Percentiles rank a stretch among this genome's conserved stretches.
phyloP scores from a whole-genome alignment of 2,888 invertebrate species.

The Falcaria lacertinaria region DNA sequence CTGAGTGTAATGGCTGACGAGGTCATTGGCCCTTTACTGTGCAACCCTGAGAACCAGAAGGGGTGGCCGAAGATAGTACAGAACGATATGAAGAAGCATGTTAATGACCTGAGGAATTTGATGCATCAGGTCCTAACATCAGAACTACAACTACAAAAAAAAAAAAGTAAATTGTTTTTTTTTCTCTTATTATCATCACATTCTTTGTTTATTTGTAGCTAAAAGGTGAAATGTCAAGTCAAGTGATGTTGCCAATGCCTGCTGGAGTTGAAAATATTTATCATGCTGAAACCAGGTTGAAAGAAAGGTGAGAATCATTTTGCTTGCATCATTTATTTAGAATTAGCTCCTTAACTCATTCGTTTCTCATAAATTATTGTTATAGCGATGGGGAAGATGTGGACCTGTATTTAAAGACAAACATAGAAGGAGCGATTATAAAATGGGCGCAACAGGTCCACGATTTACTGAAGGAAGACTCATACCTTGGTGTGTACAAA shows the following conservation, averaged over 20 bases:
- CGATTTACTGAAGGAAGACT: slow-evolving; percentile 88
- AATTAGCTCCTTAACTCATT: no score
- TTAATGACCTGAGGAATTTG: slow-evolving; percentile 83
- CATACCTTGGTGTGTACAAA: slow-evolving; percentile 70
- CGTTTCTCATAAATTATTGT: no score
- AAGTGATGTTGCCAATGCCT: slow-evolving; percentile 93
- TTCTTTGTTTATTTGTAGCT: slow-evolving; percentile 58
- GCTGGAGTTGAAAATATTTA: slow-evolving; percentile 85
- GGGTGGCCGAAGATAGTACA: slow-evolving; percentile 87
- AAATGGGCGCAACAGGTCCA: slow-evolving; percentile 92
- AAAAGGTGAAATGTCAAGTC: slow-evolving; percentile 90
- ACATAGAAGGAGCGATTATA: slow-evolving; percentile 91
- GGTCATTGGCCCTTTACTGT: slow-evolving; percentile 85
- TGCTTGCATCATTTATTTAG: slow-evolving; percentile 1
- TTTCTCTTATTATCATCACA: no score
- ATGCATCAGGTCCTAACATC: slow-evolving; percentile 86
- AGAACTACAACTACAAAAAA: no score
- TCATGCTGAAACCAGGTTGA: slow-evolving; percentile 74
- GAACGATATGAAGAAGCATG: slow-evolving; percentile 85
- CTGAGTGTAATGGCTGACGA: slow-evolving; percentile 84
- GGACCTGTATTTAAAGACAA: slow-evolving; percentile 86
- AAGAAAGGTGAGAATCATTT: slow-evolving; percentile 45
- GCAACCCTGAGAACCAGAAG: slow-evolving; percentile 83
- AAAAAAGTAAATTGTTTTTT: no score
- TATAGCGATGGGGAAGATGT: slow-evolving; percentile 76